These are phyloP conservation scores for Meghimatium bilineatum DNA, from an alignment of 2,888 invertebrate genomes.

Conservation along the genomic window DNA sequence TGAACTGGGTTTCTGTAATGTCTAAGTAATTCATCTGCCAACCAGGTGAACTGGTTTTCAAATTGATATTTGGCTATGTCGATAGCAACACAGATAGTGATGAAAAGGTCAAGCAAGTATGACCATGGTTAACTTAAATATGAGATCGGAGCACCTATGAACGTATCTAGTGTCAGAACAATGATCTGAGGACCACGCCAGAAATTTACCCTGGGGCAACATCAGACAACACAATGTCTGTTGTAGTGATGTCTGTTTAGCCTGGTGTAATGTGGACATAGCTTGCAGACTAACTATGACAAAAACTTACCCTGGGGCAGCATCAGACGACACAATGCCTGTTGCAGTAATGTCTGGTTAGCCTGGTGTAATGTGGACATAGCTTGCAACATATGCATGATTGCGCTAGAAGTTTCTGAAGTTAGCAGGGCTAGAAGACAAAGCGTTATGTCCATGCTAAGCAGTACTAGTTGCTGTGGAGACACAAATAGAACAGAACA, in stretches of 20 bases:
- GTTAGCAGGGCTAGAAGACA: slow-evolving; percentile 69
- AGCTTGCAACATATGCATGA: slow-evolving; percentile 68
- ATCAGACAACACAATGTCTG: slow-evolving; percentile 67
- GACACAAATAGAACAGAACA: neutral
- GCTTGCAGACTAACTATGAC: slow-evolving; percentile 58
- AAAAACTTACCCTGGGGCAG: slow-evolving; percentile 66
- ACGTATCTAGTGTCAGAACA: too few species aligned
- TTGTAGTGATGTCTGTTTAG: slow-evolving; percentile 58
- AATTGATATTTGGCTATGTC: too few species aligned
- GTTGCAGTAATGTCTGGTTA: slow-evolving; percentile 59
- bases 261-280: slow-evolving; percentile 64
- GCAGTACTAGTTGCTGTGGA: slow-evolving; percentile 67
- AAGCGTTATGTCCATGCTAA: slow-evolving; percentile 67
- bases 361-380: slow-evolving; percentile 65
- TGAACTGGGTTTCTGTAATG: too few species aligned
- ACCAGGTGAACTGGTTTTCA: too few species aligned
- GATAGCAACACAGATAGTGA: too few species aligned
- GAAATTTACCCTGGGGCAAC: slow-evolving; percentile 66
- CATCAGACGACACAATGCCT: slow-evolving; percentile 66
- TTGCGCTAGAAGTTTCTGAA: slow-evolving; percentile 68
- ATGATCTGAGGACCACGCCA: too few species aligned
- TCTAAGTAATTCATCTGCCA: too few species aligned
- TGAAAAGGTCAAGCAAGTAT: too few species aligned
- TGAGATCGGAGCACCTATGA: too few species aligned
- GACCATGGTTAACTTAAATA: too few species aligned